Percentiles rank a stretch among this genome's conserved stretches.
These are phyloP conservation scores for Zapus hudsonius DNA, from an alignment of 2,113 vertebrate genomes.

Conservation along the genomic window DNA sequence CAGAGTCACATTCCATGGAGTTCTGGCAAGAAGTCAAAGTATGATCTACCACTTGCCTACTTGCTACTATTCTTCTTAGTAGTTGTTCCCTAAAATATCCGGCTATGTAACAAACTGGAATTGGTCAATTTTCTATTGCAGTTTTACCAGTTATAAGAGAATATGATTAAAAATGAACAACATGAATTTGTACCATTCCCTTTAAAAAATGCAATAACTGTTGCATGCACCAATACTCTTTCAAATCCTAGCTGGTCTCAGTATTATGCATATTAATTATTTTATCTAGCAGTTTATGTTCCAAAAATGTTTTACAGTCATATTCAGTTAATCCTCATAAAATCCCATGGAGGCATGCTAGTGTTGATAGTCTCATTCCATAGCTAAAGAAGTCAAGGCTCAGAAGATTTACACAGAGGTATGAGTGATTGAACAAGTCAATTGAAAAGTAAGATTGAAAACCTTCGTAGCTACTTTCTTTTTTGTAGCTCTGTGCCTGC, in stretches of 20 bases:
- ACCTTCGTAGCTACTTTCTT: not conserved
- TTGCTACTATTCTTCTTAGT: not conserved
- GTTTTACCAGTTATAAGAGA: not conserved
- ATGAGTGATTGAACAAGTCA: not conserved
- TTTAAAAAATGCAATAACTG: not conserved
- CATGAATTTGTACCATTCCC: not conserved
- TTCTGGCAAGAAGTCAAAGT: not conserved
- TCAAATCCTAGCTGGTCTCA: conserved; percentile 53
- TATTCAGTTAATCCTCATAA: conserved; percentile 59
- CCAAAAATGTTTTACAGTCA: conserved; percentile 44
- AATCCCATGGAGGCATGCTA: conserved; percentile 24
- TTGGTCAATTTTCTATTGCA: conserved; percentile 1
- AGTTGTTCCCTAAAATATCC: conserved; percentile 18
- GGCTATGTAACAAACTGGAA: not conserved
- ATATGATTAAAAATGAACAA: conserved; percentile 31
- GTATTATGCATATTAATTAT: conserved; percentile 66
- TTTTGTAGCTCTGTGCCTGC: not conserved
- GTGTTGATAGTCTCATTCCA: conserved; percentile 10
- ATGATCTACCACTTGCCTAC: not conserved
- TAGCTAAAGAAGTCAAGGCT: conserved; percentile 5
- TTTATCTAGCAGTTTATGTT: conserved; percentile 3
- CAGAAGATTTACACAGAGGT: not conserved
- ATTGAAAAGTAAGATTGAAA: conserved; percentile 15
- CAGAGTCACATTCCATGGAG: not conserved
- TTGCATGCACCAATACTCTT: not conserved